Evolutionary conservation across 1,140 invertebrate species (phyloP), one percentile per base, ranked within the genome.

Genomic region (Heliconius eleuchia): DNA sequence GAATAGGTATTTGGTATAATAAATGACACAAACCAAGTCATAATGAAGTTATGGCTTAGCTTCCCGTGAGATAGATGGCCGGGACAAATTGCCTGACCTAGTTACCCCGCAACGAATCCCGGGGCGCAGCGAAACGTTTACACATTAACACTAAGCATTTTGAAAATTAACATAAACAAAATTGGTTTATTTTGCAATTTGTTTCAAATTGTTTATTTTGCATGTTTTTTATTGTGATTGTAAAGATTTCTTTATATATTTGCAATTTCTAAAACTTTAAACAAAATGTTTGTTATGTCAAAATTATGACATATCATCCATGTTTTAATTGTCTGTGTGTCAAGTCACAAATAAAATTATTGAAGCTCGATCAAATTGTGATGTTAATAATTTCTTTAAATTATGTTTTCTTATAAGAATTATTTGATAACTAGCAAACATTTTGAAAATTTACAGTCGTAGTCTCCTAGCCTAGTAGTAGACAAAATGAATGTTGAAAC

Each of bases 11-110:
- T 30, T 4, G 23, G 60, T 6, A 30, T 66, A 27, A 66, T 66
- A 66, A 66, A 4, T 66, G 30, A 16, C 4, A 66, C 11, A 66
- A 76, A 76, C 60, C 60, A 18, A 70, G 34, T 23, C 39, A 70
- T 50, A 76, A 75, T 75, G 16, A 60, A 60, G 19, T 66, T 75
- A 66, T 37, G 37, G 30, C 74, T 19, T 39, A 39, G 50, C 23
- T 76, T 76, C 76, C 76, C 76, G 76, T 72, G 76, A 73, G 76
- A 78, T 71, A 78, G 76, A 78, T 66, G 27, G 76, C 71, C 76
- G 76, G 76, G 76, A 78, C 76, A 78, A 73, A 76, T 76, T 42
- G 74, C n/a, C 52, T 78, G 76, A 78, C 76, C 76, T 60, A 78
- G 71, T 78, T 78, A 76, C 74, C 76, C 76, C 52, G 50, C 19